Evolutionary conservation across 2,888 invertebrate genomes (phyloP).

Genomic region (Folsomia manolachei): DNA sequence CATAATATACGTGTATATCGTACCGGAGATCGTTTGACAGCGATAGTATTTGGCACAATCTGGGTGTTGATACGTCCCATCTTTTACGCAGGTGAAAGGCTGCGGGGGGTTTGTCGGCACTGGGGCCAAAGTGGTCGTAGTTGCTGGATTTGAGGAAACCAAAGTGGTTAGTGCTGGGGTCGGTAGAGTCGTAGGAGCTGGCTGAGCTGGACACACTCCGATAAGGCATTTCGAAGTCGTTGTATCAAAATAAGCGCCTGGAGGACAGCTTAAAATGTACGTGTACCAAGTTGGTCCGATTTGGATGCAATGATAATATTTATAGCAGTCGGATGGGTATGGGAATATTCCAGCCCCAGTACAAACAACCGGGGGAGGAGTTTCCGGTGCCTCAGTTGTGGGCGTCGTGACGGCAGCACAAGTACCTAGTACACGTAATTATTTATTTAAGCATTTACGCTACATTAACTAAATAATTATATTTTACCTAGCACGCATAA

Average conservation of each 20-base stretch:
- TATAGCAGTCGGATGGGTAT: constrained; percentile 10
- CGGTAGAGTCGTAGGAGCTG: neutral
- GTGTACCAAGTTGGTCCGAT: neutral
- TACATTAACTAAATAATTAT: too few species aligned
- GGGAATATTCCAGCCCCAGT: constrained; percentile 13
- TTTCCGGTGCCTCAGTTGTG: neutral
- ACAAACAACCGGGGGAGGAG: neutral
- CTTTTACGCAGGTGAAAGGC: constrained; percentile 13
- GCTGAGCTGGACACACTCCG: constrained; percentile 19
- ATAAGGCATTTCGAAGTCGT: neutral
- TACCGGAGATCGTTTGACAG: constrained; percentile 23
- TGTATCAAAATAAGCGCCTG: constrained; percentile 9
- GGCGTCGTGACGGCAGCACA: neutral
- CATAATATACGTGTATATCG: constrained; percentile 21
- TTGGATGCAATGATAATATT: constrained; percentile 19
- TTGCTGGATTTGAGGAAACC: neutral
- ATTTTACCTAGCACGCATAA: too few species aligned
- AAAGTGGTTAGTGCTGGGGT: neutral
- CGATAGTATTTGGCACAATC: constrained; percentile 29
- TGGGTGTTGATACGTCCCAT: constrained; percentile 21
- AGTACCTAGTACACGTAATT: neutral
- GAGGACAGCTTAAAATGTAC: constrained; percentile 19
- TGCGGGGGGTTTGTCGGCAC: neutral
- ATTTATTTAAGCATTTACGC: neutral
- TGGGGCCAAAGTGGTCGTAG: neutral